phyloP scores from a whole-genome alignment of 92 coral and sea anemone genomes.

The Zoanthus sansibaricus region DNA sequence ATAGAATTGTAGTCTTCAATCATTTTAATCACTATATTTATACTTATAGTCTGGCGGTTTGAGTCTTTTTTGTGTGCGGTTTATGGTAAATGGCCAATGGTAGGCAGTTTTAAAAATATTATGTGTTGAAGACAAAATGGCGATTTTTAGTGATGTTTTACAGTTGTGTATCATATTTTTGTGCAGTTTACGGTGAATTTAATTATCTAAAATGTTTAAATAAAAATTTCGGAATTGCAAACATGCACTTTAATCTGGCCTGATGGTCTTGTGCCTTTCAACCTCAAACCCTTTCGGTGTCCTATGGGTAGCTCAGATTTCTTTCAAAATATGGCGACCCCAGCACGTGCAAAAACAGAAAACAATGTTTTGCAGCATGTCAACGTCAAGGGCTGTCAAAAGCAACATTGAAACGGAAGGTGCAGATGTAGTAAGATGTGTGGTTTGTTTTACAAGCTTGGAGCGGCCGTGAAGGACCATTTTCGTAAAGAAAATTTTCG shows the following conservation, averaged over 20 bases:
- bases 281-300: neutral
- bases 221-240: too few species aligned
- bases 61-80: too few species aligned
- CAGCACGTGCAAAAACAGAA: constrained; percentile 2
- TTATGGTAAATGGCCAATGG: constrained; percentile 1
- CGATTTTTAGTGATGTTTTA: neutral
- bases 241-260: too few species aligned
- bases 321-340: neutral
- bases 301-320: neutral
- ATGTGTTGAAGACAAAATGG: constrained; percentile 2
- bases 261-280: neutral
- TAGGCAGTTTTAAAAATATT: constrained; percentile 12
- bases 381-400: neutral
- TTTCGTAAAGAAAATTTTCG: constrained; percentile 8
- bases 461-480: constrained; percentile 10
- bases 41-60: too few species aligned
- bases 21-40: too few species aligned
- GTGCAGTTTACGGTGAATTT: constrained; percentile 9
- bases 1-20: too few species aligned
- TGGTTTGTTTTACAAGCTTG: constrained; percentile 11
- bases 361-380: constrained; percentile 2
- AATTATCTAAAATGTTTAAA: constrained; percentile 11
- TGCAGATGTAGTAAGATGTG: neutral
- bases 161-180: constrained; percentile 15
- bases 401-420: neutral